Conservation (phyloP, 2,113 vertebrate genomes). For the Ptychochromis oligacanthus region DNA sequence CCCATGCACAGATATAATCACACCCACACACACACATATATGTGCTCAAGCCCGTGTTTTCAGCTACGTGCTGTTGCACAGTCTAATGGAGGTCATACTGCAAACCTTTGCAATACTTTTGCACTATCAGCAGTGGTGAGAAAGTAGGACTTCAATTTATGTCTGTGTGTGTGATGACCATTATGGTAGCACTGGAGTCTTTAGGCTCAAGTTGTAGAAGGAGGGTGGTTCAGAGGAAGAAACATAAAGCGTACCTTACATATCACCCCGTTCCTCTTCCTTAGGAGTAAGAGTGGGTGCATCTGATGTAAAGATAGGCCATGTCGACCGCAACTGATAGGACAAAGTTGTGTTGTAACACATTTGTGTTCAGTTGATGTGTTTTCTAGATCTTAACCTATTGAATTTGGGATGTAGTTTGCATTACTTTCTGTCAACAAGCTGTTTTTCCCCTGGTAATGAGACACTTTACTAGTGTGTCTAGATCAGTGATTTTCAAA, state of each 20-base stretch:
- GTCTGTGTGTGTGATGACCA: not conserved
- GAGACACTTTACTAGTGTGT: not conserved
- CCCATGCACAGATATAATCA: slow-evolving; percentile 5
- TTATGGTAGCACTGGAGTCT: not conserved
- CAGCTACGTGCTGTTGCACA: not conserved
- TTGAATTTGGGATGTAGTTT: not conserved
- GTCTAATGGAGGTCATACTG: not conserved
- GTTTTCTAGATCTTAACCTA: not conserved
- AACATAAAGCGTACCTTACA: not conserved
- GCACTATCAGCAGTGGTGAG: not conserved
- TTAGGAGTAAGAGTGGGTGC: not conserved
- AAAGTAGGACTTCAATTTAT: not conserved
- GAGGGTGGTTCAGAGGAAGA: not conserved
- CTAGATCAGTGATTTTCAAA: not conserved
- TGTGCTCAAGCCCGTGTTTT: not conserved
- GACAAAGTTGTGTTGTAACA: not conserved
- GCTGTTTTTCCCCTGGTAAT: not conserved
- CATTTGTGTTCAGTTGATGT: not conserved
- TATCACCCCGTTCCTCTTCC: not conserved
- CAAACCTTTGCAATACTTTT: not conserved
- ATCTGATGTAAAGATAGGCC: not conserved
- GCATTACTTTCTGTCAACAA: not conserved
- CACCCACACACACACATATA: not conserved
- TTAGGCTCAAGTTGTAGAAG: not conserved
- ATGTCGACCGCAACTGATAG: not conserved